These are phyloP conservation scores for Pyxicephalus adspersus DNA, from an alignment of 2,113 vertebrate species.

Conservation along the genomic window DNA sequence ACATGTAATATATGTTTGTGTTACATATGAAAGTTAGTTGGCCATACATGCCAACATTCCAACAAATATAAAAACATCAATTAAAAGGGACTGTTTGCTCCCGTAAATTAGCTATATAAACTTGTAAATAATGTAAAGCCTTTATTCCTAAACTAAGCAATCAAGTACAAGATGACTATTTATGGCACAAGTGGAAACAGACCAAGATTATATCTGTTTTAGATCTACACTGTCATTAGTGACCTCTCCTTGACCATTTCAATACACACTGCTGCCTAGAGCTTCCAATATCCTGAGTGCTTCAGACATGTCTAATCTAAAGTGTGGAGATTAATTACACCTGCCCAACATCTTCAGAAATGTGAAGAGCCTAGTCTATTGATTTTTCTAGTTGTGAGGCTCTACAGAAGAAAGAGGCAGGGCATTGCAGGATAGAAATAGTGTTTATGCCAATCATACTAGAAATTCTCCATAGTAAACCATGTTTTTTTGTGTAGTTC, in stretches of 20 bases:
- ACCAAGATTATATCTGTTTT: slow-evolving; percentile 1
- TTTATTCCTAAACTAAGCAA: neutral
- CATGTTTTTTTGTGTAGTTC: too few relatives aligned
- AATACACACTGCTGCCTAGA: neutral
- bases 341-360: slow-evolving; percentile 26
- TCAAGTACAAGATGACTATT: neutral
- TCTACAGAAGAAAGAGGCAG: neutral
- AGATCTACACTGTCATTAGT: slow-evolving; percentile 3
- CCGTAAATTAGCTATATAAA: too few relatives aligned
- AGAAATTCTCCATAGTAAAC: too few relatives aligned
- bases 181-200: neutral
- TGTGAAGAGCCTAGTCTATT: slow-evolving; percentile 33
- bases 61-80: too few relatives aligned
- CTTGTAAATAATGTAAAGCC: too few relatives aligned
- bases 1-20: too few relatives aligned
- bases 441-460: too few relatives aligned
- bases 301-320: slow-evolving; percentile 26
- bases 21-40: too few relatives aligned
- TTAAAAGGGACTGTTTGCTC: too few relatives aligned
- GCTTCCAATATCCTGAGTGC: neutral
- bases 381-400: slow-evolving; percentile 28
- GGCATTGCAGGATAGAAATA: neutral
- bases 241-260: slow-evolving; percentile 26
- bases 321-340: slow-evolving; percentile 47
- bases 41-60: too few relatives aligned